phyloP scores from a whole-genome alignment of 2,888 invertebrate genomes.

The Tyria jacobaeae region DNA sequence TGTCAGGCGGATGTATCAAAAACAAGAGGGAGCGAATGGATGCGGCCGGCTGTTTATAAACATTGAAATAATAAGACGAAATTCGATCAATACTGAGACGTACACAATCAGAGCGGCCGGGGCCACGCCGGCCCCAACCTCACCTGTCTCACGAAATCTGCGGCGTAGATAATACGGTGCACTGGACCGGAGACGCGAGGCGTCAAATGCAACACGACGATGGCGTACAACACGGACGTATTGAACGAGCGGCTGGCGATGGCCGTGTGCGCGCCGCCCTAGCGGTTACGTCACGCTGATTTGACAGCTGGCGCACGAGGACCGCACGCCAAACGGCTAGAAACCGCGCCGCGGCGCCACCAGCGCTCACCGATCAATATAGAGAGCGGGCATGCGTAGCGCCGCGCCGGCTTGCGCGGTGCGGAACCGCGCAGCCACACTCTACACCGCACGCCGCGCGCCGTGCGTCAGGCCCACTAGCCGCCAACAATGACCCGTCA shows the following conservation, averaged over 20 bases:
- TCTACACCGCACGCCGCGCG: constrained; percentile 24
- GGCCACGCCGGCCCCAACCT: constrained; percentile 70
- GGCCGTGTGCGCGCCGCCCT: constrained; percentile 77
- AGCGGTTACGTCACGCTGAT: constrained; percentile 74
- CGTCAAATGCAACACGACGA: constrained; percentile 57
- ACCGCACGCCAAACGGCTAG: constrained; percentile 39
- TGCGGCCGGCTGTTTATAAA: constrained; percentile 84
- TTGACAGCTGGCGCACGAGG: constrained; percentile 71
- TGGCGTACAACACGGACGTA: constrained; percentile 66
- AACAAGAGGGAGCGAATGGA: constrained; percentile 74
- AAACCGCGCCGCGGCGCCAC: constrained; percentile 67
- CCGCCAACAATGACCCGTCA: not conserved
- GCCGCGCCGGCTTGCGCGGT: constrained; percentile 35
- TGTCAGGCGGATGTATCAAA: constrained; percentile 68
- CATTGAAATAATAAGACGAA: constrained; percentile 74
- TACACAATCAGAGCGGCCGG: constrained; percentile 63
- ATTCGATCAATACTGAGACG: constrained; percentile 75
- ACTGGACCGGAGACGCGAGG: constrained; percentile 58
- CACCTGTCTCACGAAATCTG: constrained; percentile 69
- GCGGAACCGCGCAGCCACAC: constrained; percentile 39
- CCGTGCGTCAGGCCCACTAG: not conserved
- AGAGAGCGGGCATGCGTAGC: constrained; percentile 39
- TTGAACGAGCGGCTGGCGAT: constrained; percentile 72
- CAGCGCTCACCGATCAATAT: constrained; percentile 62
- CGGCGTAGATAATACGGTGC: constrained; percentile 60